Conservation (phyloP, 2,797 vertebrate genomes). For the Bothrops alternatus region DNA sequence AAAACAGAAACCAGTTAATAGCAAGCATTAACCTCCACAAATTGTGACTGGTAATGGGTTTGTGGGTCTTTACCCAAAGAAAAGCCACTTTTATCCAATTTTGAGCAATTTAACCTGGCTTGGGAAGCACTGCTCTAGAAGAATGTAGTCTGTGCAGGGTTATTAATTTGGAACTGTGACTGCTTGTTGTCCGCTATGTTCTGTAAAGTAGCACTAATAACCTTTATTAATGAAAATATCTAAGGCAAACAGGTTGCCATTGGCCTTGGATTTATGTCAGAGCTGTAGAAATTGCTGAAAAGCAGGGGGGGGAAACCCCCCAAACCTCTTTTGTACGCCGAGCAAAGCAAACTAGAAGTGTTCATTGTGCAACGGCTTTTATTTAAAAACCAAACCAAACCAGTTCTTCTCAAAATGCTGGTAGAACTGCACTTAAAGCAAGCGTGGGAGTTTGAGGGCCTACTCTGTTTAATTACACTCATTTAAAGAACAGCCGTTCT, state of each 20-base stretch:
- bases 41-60: background rate
- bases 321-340: background rate
- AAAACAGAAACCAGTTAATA: background rate
- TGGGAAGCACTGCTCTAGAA: background rate
- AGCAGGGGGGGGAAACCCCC: fast-evolving
- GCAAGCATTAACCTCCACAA: background rate
- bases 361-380: background rate
- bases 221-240: no score
- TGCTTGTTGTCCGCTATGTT: background rate
- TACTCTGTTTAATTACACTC: slow-evolving; percentile 25
- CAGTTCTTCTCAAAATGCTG: background rate
- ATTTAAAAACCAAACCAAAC: background rate
- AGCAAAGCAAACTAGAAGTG: background rate
- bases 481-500: slow-evolving; percentile 16
- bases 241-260: background rate
- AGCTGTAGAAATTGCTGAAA: background rate
- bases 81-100: background rate
- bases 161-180: background rate
- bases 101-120: background rate
- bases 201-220: background rate
- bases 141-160: background rate
- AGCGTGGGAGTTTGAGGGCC: slow-evolving; percentile 11
- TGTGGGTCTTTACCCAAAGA: background rate
- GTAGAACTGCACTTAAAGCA: background rate
- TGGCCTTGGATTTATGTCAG: background rate